These are phyloP conservation scores for Vipera latastei DNA, from an alignment of 2,797 vertebrate genomes.

Conservation along the genomic window DNA sequence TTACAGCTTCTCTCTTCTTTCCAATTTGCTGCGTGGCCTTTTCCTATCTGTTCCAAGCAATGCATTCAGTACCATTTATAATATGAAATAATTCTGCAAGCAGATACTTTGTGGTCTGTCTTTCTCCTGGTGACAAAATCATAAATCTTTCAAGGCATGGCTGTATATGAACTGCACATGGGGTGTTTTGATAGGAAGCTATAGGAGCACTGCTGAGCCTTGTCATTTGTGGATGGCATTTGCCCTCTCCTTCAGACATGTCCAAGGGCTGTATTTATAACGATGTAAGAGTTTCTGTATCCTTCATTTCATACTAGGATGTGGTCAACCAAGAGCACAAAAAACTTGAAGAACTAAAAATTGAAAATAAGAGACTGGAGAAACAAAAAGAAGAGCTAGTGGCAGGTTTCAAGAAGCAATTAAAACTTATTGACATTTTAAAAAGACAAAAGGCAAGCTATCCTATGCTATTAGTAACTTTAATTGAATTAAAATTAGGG, in stretches of 20 bases:
- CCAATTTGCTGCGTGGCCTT: neutral
- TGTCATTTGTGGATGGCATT: neutral
- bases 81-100: neutral
- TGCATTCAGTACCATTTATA: neutral
- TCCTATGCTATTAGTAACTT: neutral
- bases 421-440: conserved; percentile 92
- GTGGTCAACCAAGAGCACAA: conserved; percentile 79
- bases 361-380: conserved; percentile 89
- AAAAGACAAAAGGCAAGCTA: conserved; percentile 90
- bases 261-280: neutral
- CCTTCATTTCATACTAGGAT: conserved; percentile 73
- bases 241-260: neutral
- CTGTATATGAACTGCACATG: neutral
- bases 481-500: neutral
- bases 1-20: too few relatives aligned
- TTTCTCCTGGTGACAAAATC: neutral
- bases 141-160: neutral
- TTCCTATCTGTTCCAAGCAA: too few relatives aligned
- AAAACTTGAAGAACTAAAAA: conserved; percentile 82
- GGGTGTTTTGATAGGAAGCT: neutral
- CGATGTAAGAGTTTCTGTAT: neutral
- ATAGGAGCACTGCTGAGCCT: neutral
- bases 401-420: conserved; percentile 89
- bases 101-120: too few relatives aligned
- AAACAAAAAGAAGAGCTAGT: conserved; percentile 93